Base-by-base conservation (phyloP, 2,888 invertebrate species). In the Zootermopsis nevadensis region DNA sequence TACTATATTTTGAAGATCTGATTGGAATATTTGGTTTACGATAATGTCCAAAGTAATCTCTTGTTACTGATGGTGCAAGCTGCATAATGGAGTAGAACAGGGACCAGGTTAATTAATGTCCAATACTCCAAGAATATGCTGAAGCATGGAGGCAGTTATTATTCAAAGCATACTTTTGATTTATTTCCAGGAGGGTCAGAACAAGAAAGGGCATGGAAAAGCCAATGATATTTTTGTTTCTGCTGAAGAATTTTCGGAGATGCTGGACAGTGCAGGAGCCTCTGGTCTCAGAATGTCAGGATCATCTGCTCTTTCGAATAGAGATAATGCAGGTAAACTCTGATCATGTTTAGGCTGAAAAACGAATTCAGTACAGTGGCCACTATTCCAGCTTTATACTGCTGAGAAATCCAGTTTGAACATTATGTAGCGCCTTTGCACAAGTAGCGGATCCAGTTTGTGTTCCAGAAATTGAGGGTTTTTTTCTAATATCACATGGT, bases 211-310 rank as follows among this genome's bases (percentile, higher is more conserved):
- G 81, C 42, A 84, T 55, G 82, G 77, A 31, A 85, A 86, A 24
- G 87, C 88, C 76, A 87, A 86, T n/a, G 88, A 89, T 77, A 86
- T 96, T 55, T 97, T 97, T 90, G 95, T 96, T 3, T 95, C 96
- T 0, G 96, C 96, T 0, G 97, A 97, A 89, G 94, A 97, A 89
- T 98, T 98, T 90, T 94, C 97, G 0, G 94, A 95, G 74, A 91
- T 98, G 86, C 90, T 98, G 81, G 98, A 98, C 89, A 96, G 97
- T 84, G 95, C 95, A 77, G 95, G 95, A 22, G 88, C 88, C 15
- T 86, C 86, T 0, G 91, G 92, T 77, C 91, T 93, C 6, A 93
- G 93, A 87, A 91, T 91, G 79, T 94, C 94, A 31, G 94, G 95
- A 30, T 93, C 94, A 77, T 93, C 93, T 88, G 93, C 93, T 0